phyloP scores from a whole-genome alignment of 2,797 vertebrate species.

The Fistularia tabacaria region DNA sequence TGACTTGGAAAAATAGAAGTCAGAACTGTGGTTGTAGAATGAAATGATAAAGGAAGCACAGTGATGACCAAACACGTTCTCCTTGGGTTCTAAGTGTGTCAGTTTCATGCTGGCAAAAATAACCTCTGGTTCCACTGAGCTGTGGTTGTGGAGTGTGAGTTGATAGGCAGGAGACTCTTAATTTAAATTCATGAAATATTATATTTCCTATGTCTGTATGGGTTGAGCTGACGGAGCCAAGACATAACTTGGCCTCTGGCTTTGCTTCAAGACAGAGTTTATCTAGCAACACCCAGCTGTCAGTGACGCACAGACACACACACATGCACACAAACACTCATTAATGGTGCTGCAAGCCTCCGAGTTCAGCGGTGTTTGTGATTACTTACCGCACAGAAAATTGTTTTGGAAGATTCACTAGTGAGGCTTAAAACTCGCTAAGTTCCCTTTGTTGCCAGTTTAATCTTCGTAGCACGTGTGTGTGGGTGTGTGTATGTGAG shows the following conservation, averaged over 20 bases:
- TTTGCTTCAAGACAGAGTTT: conserved; percentile 46
- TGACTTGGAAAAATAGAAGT: too few relatives aligned
- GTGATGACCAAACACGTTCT: too few relatives aligned
- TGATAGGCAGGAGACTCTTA: conserved; percentile 5
- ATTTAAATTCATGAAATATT: conserved; percentile 32
- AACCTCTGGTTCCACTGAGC: too few relatives aligned
- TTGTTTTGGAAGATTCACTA: conserved; percentile 25
- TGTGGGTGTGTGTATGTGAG: conserved; percentile 14
- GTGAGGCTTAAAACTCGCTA: conserved; percentile 31
- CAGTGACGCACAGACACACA: conserved; percentile 19
- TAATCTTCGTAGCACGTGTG: conserved; percentile 21
- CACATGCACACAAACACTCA: conserved; percentile 3
- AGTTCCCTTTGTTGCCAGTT: conserved; percentile 29
- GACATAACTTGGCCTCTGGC: conserved; percentile 40
- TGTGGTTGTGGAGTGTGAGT: not conserved
- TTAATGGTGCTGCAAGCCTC: conserved; percentile 16
- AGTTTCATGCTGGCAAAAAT: too few relatives aligned
- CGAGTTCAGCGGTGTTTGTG: conserved; percentile 32
- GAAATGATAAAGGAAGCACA: too few relatives aligned
- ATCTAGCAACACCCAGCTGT: conserved; percentile 53
- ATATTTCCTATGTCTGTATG: conserved; percentile 6
- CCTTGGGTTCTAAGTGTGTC: too few relatives aligned
- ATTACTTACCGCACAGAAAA: conserved; percentile 34
- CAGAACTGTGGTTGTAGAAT: too few relatives aligned
- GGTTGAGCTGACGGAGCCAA: conserved; percentile 16